Evolutionary conservation across 1,140 invertebrate species (phyloP).

Genomic region (Aphis craccivora): DNA sequence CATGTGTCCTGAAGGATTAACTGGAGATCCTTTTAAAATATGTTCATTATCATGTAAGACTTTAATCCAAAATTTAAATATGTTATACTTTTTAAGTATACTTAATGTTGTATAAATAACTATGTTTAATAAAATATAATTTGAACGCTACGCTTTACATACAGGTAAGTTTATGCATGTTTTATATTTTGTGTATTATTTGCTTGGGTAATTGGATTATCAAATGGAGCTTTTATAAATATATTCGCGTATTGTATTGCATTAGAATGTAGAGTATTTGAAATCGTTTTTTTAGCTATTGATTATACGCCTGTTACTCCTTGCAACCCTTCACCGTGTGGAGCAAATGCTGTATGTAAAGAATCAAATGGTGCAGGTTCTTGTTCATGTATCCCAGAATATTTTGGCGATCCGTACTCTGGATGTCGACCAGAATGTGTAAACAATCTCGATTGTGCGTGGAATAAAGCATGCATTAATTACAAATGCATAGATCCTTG

Average conservation of each 20-base stretch:
- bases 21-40: constrained; percentile 83
- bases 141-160: neutral
- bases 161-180: constrained; percentile 22
- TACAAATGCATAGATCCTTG: constrained; percentile 85
- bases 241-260: constrained; percentile 30
- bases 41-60: constrained; percentile 72
- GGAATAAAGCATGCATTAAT: constrained; percentile 80
- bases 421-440: constrained; percentile 83
- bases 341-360: constrained; percentile 76
- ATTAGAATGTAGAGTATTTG: constrained; percentile 56
- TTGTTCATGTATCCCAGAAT: constrained; percentile 77
- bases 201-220: constrained; percentile 20
- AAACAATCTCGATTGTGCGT: constrained; percentile 79
- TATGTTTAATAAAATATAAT: neutral
- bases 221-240: neutral
- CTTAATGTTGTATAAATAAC: constrained; percentile 64
- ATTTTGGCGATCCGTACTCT: constrained; percentile 81
- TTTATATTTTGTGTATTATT: neutral
- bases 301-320: constrained; percentile 66
- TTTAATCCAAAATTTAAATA: constrained; percentile 71
- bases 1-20: constrained; percentile 79
- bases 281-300: constrained; percentile 61
- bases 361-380: constrained; percentile 66
- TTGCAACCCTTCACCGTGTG: constrained; percentile 82
- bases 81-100: constrained; percentile 77